Evolutionary conservation across 2,888 invertebrate species (phyloP).

Genomic region (Scaptomyza parva): DNA sequence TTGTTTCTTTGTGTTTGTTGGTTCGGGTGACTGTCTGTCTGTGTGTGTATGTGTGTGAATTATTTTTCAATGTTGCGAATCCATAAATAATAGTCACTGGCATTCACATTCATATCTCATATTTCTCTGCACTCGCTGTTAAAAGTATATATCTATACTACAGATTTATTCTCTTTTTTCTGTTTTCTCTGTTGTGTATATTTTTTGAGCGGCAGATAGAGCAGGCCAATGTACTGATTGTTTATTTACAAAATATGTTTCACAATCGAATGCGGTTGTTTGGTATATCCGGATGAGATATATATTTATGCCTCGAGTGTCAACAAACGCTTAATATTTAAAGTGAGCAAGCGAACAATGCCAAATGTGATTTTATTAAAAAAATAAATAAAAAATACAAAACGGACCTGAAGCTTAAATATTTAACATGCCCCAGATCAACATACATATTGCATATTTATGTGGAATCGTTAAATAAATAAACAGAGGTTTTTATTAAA

Average conservation of each 20-base stretch:
- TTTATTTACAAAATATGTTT: conserved; percentile 10
- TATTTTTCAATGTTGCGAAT: conserved; percentile 11
- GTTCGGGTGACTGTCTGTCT: background rate
- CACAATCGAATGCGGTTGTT: conserved; percentile 2
- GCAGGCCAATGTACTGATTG: background rate
- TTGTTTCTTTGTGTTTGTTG: too few relatives aligned
- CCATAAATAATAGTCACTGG: conserved; percentile 37
- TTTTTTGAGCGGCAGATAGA: background rate
- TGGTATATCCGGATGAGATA: background rate
- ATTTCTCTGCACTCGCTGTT: background rate
- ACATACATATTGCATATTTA: background rate
- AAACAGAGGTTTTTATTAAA: background rate
- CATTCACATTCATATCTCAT: background rate
- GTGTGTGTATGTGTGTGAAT: background rate
- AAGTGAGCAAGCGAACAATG: background rate
- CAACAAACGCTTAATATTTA: background rate
- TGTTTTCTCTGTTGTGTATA: background rate
- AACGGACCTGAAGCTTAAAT: background rate
- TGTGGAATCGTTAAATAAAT: background rate
- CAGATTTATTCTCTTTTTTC: background rate
- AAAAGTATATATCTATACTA: background rate
- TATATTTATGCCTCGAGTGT: background rate
- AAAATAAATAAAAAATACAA: too few relatives aligned
- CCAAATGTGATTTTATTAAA: background rate
- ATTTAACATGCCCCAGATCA: background rate